A percentile compares a stretch with the other conserved stretches of the same genome.
Conservation (phyloP, 2,113 vertebrate species). For the Peromyscus maniculatus region DNA sequence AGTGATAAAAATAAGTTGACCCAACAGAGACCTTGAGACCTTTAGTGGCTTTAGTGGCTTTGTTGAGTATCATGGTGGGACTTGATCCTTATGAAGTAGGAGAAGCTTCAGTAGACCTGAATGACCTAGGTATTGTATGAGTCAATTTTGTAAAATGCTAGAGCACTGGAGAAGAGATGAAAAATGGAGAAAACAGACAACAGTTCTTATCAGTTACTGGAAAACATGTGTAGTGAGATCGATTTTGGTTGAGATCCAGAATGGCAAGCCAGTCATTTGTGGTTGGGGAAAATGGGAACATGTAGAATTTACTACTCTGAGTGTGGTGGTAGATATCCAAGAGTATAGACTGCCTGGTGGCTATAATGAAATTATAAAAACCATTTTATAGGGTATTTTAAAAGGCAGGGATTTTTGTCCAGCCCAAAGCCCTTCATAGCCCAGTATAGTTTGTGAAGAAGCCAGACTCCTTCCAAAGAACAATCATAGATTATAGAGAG, state of each 20-base stretch:
- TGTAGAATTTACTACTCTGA: too few species aligned
- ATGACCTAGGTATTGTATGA: neutral
- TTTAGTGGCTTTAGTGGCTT: neutral
- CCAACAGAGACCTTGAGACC: neutral
- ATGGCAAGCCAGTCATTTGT: neutral
- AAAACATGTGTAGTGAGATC: neutral
- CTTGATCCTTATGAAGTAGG: neutral
- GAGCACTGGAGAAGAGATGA: neutral
- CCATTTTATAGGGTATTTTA: neutral
- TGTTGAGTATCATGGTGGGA: neutral
- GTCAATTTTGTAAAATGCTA: neutral
- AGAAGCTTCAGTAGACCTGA: neutral
- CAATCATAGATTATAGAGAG: neutral
- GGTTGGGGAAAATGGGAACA: too few species aligned
- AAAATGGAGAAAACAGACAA: neutral
- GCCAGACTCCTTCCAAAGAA: neutral
- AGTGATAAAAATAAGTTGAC: neutral
- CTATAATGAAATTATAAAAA: neutral
- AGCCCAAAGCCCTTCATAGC: too few species aligned
- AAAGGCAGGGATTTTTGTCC: neutral
- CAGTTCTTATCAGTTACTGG: neutral
- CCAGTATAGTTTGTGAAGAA: too few species aligned
- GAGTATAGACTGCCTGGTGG: neutral
- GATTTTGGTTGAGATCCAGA: neutral
- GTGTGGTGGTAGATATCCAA: too few species aligned